Evolutionary conservation across 1,140 invertebrate genomes (phyloP).

Genomic region (Rhopalosiphum padi): DNA sequence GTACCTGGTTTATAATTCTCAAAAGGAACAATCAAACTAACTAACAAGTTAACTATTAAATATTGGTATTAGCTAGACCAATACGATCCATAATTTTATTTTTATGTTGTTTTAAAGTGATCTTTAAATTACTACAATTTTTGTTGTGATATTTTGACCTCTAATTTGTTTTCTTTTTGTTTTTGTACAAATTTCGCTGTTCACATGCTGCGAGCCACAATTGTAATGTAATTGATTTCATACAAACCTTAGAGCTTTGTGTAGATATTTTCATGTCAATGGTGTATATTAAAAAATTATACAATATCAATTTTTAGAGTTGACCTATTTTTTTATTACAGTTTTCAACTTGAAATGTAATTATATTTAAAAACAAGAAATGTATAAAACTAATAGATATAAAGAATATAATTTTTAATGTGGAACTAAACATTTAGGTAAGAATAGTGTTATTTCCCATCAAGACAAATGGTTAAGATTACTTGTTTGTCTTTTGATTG

Average conservation of each 20-base stretch:
- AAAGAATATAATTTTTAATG: conserved; percentile 11
- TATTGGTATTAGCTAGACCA: background rate
- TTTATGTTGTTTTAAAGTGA: conserved; percentile 37
- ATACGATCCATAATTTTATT: background rate
- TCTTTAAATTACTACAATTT: conserved; percentile 40
- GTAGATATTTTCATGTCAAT: conserved; percentile 53
- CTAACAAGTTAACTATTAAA: conserved; percentile 41
- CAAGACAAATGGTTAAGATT: background rate
- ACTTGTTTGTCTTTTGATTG: conserved; percentile 4
- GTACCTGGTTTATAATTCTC: conserved; percentile 18
- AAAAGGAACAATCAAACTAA: background rate
- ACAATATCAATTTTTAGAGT: conserved; percentile 54
- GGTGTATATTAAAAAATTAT: conserved; percentile 56
- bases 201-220: conserved; percentile 13
- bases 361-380: background rate
- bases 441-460: background rate
- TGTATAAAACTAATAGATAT: conserved; percentile 29
- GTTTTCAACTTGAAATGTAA: conserved; percentile 7
- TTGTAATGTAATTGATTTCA: conserved; percentile 53
- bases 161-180: conserved; percentile 33
- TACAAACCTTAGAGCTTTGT: conserved; percentile 27
- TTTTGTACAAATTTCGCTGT: conserved; percentile 50
- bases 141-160: conserved; percentile 48
- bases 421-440: background rate
- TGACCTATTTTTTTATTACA: conserved; percentile 52